Conservation (phyloP, 1,140 invertebrate genomes). For the Ceratitis capitata region DNA sequence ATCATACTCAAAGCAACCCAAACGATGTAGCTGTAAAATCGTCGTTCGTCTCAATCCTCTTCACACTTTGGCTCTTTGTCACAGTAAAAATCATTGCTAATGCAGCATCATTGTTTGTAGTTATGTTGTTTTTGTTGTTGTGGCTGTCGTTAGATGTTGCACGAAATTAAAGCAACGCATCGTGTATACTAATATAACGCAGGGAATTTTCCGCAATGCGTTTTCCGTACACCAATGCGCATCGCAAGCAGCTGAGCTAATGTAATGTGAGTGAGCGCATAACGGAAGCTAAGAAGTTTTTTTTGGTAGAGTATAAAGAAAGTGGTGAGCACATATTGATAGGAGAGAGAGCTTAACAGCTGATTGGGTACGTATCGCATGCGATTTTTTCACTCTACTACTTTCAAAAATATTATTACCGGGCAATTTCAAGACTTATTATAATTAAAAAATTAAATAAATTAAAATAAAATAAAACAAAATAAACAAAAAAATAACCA, state of each 20-base stretch:
- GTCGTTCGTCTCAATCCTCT: neutral
- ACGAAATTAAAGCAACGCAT: neutral
- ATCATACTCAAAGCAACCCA: neutral
- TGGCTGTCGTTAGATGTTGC: too few relatives aligned
- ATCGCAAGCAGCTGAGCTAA: neutral
- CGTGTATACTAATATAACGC: neutral
- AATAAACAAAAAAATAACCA: too few relatives aligned
- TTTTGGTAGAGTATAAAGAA: neutral
- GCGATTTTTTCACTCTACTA: neutral
- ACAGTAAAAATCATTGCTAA: neutral
- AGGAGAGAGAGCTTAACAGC: neutral
- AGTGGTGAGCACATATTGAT: neutral
- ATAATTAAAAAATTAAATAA: too few relatives aligned
- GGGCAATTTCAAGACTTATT: too few relatives aligned
- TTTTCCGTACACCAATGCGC: neutral
- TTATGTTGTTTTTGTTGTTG: neutral
- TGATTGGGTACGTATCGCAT: neutral
- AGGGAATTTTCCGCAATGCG: slow-evolving; percentile 21
- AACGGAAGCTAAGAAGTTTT: neutral
- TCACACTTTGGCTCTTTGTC: neutral
- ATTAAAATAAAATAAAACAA: too few relatives aligned
- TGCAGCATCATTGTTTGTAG: neutral
- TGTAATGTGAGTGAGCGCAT: neutral
- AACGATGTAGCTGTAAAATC: neutral
- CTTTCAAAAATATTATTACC: too few relatives aligned